Evolutionary conservation across 2,888 invertebrate genomes (phyloP).

Genomic region (Aleiodes leptofemur): DNA sequence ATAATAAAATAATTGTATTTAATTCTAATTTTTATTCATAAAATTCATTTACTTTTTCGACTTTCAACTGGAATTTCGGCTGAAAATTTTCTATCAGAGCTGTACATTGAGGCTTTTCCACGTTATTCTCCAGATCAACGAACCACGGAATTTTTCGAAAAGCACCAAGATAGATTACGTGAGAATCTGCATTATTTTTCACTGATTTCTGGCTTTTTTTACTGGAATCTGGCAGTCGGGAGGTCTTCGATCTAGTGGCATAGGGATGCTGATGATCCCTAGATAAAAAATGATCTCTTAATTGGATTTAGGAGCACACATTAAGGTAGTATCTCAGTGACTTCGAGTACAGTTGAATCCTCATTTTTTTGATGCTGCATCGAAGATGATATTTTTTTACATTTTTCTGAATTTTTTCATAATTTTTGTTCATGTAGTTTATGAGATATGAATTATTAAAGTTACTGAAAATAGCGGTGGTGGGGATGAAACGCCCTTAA

Average conservation of each 20-base stretch:
- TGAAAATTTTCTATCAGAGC: slow-evolving; percentile 36
- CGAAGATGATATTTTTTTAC: no score
- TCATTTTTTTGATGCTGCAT: no score
- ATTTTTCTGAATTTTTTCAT: no score
- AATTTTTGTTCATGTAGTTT: no score
- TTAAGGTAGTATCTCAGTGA: no score
- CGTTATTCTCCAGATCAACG: slow-evolving; percentile 61
- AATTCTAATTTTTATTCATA: no score
- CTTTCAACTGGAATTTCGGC: slow-evolving; percentile 44
- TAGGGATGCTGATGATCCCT: slow-evolving; percentile 57
- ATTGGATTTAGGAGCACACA: no score
- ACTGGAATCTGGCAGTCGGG: slow-evolving; percentile 44
- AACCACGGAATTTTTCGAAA: slow-evolving; percentile 63
- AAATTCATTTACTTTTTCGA: slow-evolving; percentile 36
- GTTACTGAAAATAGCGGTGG: no score
- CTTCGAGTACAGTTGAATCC: no score
- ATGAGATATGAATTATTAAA: no score
- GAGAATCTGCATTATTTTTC: slow-evolving; percentile 50
- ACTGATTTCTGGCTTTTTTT: slow-evolving; percentile 4
- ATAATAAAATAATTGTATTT: no score
- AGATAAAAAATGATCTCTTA: not conserved
- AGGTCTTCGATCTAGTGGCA: slow-evolving; percentile 59
- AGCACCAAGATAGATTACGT: slow-evolving; percentile 63
- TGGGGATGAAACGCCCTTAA: no score
- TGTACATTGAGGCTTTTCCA: slow-evolving; percentile 41